phyloP scores from a whole-genome alignment of 2,888 invertebrate species.

The Rambutsinella grinnellia region DNA sequence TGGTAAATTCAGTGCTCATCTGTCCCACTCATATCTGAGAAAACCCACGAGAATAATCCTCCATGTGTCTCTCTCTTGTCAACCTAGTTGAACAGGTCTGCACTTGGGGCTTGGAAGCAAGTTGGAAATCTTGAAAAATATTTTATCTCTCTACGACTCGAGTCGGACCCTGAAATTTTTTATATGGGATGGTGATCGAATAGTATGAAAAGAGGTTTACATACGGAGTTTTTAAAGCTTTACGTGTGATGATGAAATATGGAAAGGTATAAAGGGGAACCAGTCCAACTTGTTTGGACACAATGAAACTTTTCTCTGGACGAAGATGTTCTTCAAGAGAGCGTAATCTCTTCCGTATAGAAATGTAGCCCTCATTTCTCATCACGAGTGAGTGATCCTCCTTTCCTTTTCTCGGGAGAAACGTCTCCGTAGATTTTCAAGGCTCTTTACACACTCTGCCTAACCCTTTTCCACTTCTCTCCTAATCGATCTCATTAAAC shows the following conservation, averaged over 20 bases:
- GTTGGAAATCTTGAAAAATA: no score
- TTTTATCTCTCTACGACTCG: no score
- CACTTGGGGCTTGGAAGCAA: neutral
- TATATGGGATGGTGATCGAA: no score
- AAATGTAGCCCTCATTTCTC: slow-evolving; percentile 21
- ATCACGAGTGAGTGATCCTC: slow-evolving; percentile 15
- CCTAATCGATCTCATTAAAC: slow-evolving; percentile 38
- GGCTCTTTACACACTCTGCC: neutral
- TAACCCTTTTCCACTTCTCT: neutral
- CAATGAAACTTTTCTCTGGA: neutral
- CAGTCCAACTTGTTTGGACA: no score
- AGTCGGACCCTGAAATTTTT: no score
- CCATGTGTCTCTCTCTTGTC: slow-evolving; percentile 7
- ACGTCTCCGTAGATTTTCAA: neutral
- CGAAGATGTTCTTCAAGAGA: no score
- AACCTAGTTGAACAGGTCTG: neutral
- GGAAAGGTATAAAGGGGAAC: no score
- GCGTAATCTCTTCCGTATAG: no score
- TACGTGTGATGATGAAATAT: no score
- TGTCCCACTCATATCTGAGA: neutral
- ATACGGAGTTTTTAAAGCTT: no score
- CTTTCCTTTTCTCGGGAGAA: neutral
- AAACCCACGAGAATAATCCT: slow-evolving; percentile 19
- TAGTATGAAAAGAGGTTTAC: no score
- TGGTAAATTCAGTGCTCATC: neutral